These are phyloP conservation scores for Gyps fulvus DNA, from an alignment of 2,113 vertebrate species.

Conservation along the genomic window DNA sequence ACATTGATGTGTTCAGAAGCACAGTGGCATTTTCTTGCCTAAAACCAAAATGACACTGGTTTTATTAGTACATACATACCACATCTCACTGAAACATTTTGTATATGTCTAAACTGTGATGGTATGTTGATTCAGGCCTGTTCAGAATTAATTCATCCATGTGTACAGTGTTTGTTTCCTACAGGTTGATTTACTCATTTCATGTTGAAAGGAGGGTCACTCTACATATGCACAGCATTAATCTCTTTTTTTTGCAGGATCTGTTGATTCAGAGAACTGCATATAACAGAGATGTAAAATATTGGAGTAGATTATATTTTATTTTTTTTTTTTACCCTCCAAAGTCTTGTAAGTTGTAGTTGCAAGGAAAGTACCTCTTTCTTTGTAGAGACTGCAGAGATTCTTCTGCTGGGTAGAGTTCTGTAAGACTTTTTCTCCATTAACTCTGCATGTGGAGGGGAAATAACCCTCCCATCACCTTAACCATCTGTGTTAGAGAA, in stretches of 20 bases:
- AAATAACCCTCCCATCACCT: background rate
- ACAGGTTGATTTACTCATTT: background rate
- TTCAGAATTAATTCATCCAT: background rate
- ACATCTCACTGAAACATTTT: background rate
- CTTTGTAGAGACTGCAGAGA: background rate
- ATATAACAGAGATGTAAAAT: background rate
- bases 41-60: background rate
- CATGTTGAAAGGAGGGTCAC: background rate
- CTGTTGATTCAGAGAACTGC: background rate
- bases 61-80: background rate
- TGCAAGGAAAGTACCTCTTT: background rate
- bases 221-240: background rate
- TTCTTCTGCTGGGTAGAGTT: background rate
- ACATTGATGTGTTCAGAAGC: background rate
- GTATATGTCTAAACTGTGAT: background rate
- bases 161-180: background rate
- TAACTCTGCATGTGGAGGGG: background rate
- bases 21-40: background rate
- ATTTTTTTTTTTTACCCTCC: background rate
- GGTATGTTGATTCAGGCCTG: background rate
- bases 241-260: background rate
- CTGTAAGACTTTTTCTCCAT: background rate
- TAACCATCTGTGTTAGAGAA: background rate
- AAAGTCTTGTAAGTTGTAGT: background rate
- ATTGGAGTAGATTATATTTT: background rate